A percentile compares a stretch with the other conserved stretches of the same genome.
Evolutionary conservation across 2,888 invertebrate species (phyloP).

Genomic region (Cerastis leucographa): DNA sequence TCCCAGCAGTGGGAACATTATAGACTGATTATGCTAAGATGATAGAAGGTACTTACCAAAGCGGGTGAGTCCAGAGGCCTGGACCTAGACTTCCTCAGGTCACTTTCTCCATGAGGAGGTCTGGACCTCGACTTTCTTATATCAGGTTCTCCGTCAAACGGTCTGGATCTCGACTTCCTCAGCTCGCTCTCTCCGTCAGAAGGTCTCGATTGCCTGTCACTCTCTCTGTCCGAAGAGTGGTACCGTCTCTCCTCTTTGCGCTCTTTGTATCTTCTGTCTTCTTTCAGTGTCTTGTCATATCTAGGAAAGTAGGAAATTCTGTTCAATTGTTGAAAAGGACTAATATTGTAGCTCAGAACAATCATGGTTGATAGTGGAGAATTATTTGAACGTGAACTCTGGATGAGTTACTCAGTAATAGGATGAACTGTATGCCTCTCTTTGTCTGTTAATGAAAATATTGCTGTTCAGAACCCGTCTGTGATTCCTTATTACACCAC

Average conservation of each 20-base stretch:
- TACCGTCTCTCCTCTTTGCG: constrained; percentile 89
- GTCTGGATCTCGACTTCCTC: constrained; percentile 77
- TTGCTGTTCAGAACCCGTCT: background rate
- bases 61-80: constrained; percentile 86
- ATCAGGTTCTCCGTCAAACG: constrained; percentile 88
- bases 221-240: constrained; percentile 89
- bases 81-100: constrained; percentile 79
- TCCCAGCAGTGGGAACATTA: too few relatives aligned
- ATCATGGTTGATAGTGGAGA: too few relatives aligned
- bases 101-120: background rate
- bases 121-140: constrained; percentile 63
- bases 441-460: background rate
- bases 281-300: constrained; percentile 79
- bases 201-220: constrained; percentile 81
- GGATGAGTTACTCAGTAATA: background rate
- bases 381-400: too few relatives aligned
- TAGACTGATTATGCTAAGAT: background rate
- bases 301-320: constrained; percentile 59
- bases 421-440: background rate
- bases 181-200: constrained; percentile 83
- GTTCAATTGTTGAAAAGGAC: background rate
- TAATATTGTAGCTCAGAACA: background rate
- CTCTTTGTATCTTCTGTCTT: constrained; percentile 77
- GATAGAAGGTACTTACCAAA: constrained; percentile 78
- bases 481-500: background rate